Conservation (phyloP, 2,888 invertebrate genomes). For the Actias luna region DNA sequence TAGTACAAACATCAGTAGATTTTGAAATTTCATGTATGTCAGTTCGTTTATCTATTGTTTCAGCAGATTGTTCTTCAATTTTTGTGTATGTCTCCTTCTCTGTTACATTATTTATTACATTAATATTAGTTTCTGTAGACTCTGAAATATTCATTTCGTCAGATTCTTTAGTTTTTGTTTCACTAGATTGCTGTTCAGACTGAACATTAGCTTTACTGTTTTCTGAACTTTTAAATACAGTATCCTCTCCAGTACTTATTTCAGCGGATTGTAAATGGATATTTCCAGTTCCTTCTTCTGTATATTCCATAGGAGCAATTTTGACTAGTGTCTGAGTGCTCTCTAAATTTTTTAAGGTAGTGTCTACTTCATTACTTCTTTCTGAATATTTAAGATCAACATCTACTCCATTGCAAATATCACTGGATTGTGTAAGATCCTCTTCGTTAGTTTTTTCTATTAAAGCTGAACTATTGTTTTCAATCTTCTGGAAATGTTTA, state of each 20-base stretch:
- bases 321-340: no score
- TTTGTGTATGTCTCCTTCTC: conserved; percentile 18
- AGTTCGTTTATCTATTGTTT: background rate
- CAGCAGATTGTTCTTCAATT: conserved; percentile 9
- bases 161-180: conserved; percentile 15
- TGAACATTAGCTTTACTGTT: background rate
- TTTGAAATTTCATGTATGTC: background rate
- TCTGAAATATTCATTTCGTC: conserved; percentile 19
- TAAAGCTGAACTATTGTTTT: background rate
- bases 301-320: background rate
- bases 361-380: background rate
- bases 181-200: background rate
- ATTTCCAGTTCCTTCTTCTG: conserved; percentile 17
- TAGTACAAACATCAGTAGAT: conserved; percentile 2
- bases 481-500: background rate
- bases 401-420: background rate
- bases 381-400: background rate
- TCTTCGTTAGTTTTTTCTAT: conserved; percentile 12
- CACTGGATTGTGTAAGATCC: background rate
- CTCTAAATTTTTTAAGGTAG: background rate
- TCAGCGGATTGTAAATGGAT: no score
- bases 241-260: background rate
- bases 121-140: background rate
- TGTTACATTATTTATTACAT: background rate
- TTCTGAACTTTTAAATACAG: background rate